Evolutionary conservation across 2,113 vertebrate species (phyloP).

Genomic region (Hippocampus barbouri): DNA sequence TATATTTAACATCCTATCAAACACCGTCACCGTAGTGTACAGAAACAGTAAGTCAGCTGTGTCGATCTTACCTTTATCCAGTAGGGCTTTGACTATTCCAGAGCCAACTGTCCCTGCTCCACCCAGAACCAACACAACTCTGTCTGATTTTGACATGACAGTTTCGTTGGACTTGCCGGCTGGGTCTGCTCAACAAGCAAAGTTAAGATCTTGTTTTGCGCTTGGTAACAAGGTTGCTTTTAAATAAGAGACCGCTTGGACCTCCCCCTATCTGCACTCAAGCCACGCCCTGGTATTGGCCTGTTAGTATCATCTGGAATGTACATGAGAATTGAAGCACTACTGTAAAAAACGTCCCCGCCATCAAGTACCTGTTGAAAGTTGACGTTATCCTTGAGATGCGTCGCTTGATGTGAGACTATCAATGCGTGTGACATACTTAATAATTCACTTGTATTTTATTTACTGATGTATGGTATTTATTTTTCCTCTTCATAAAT

Average conservation of each 20-base stretch:
- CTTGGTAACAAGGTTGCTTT: background rate
- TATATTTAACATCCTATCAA: too few relatives aligned
- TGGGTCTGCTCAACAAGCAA: background rate
- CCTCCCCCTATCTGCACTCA: constrained; percentile 38
- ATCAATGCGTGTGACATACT: too few relatives aligned
- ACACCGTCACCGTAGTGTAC: background rate
- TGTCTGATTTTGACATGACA: constrained; percentile 73
- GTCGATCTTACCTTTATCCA: constrained; percentile 75
- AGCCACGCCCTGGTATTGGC: constrained; percentile 40
- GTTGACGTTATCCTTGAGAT: too few relatives aligned
- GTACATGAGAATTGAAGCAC: background rate
- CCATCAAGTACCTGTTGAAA: constrained; percentile 28
- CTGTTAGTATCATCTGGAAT: background rate
- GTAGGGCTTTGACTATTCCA: constrained; percentile 74
- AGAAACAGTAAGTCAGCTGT: background rate
- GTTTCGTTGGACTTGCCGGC: background rate
- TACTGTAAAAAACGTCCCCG: background rate
- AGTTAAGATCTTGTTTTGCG: background rate
- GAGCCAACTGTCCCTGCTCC: constrained; percentile 79
- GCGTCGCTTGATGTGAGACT: too few relatives aligned
- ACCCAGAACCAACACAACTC: constrained; percentile 76
- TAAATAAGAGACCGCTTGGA: constrained; percentile 20
- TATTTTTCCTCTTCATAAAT: too few relatives aligned
- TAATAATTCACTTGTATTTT: too few relatives aligned
- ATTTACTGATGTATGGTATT: too few relatives aligned